Evolutionary conservation across 2,797 vertebrate genomes (phyloP).

Genomic region (Crocodylus rhombifer): DNA sequence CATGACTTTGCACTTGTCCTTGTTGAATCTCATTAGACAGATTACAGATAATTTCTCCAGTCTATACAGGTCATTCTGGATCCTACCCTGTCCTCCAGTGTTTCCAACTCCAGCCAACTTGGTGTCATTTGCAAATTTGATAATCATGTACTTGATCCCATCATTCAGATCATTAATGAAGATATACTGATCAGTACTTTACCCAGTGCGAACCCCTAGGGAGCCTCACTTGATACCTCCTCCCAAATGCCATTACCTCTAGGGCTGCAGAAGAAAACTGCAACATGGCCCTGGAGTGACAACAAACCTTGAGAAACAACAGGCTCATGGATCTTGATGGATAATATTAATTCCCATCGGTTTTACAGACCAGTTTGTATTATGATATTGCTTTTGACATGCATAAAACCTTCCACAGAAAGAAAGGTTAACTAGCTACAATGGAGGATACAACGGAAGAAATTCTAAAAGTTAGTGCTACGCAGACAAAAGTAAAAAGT

Average conservation of each 20-base stretch:
- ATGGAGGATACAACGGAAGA: neutral
- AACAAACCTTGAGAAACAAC: neutral
- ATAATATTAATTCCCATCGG: neutral
- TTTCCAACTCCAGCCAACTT: too few species aligned
- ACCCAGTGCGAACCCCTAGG: too few species aligned
- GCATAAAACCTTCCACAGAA: neutral
- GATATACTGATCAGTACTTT: neutral
- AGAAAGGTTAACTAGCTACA: neutral
- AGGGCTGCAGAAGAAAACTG: neutral
- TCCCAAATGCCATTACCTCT: neutral
- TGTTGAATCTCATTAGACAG: too few species aligned
- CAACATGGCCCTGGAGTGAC: neutral
- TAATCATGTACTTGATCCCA: too few species aligned
- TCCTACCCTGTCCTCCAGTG: too few species aligned
- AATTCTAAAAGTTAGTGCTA: neutral
- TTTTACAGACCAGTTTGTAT: neutral
- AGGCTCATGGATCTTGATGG: neutral
- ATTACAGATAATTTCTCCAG: too few species aligned
- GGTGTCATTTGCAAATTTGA: too few species aligned
- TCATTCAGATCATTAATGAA: neutral
- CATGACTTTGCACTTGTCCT: too few species aligned
- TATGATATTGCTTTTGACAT: neutral
- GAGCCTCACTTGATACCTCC: too few species aligned
- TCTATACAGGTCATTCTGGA: too few species aligned
- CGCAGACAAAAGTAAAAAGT: neutral